phyloP scores from a whole-genome alignment of 2,113 vertebrate species.

The Xiphorhynchus elegans region DNA sequence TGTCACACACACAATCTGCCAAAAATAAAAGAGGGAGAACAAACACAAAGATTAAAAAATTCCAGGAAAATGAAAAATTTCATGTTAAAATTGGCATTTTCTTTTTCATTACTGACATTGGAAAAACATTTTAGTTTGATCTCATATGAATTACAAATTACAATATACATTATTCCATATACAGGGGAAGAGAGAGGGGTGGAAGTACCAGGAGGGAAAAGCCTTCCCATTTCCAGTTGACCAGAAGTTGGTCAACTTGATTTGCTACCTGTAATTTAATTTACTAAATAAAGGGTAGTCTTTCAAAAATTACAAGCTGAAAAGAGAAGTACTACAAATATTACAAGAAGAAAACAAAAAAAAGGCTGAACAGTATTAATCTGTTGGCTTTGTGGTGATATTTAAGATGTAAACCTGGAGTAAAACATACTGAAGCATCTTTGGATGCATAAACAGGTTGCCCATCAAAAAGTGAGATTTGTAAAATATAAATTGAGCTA shows the following conservation, averaged over 20 bases:
- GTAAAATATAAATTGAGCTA: not conserved
- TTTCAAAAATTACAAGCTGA: not conserved
- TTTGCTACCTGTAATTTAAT: not conserved
- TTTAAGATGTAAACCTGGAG: not conserved
- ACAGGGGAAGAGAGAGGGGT: not conserved
- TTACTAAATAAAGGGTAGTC: not conserved
- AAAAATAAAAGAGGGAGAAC: not conserved
- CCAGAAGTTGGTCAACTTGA: not conserved
- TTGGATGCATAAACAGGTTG: not conserved
- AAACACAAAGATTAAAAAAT: not conserved
- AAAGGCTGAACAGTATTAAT: not conserved
- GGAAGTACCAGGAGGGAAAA: not conserved
- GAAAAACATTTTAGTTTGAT: not conserved
- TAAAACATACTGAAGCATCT: not conserved
- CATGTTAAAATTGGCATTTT: not conserved
- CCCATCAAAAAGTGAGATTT: not conserved
- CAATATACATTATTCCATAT: not conserved
- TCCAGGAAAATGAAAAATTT: not conserved
- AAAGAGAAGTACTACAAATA: not conserved
- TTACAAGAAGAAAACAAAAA: not conserved
- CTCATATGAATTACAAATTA: not conserved
- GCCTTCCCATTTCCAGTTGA: not conserved
- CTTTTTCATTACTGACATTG: not conserved
- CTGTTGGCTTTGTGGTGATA: not conserved
- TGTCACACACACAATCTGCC: not conserved